Base-by-base conservation (phyloP, 2,113 vertebrate genomes). In the Mastomys natalensis region DNA sequence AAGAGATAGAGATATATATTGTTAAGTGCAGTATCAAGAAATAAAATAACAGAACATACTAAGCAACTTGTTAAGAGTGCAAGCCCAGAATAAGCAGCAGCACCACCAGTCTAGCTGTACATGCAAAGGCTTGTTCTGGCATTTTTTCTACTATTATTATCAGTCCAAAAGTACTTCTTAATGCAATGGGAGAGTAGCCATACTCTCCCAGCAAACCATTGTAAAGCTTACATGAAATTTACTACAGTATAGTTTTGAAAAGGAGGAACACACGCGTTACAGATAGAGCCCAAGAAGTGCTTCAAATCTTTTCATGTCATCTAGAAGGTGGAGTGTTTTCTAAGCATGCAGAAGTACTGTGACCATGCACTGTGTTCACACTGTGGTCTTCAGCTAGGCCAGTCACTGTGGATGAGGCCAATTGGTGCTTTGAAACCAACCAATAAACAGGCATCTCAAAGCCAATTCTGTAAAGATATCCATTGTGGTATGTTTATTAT, bases 241-340 rank as follows among this genome's bases (percentile, higher is more conserved):
- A 37, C 22, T 34, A 92, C n/a, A 73, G 15, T 78, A 40, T 60
- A 94, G 87, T 90, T 55, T 85, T 91, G 45, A 82, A 89, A 17
- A 66, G 74, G 70, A 95, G 53, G 62, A 78, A 12, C 34, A 53
- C 64, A 6, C 77, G 7, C 64, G 13, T 77, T 82, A 45, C 26
- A 43, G 34, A 6, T 7, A 37, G 7, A 37, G 26, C 31, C 62
- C 45, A 93, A 37, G 19, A 43, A n/a, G 34, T 9, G 37, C 84
- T 91, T 77, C 70, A 48, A 24, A 86, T 17, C 74, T 68, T 77
- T 45, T 89, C 58, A 31, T 70, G 48, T 77, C 90, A 90, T 48
- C 22, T 93, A 73, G 88, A 43, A 96, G 90, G 2, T 7, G 15
- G n/a, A 73, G 24, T 90, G 2, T n/a, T 94, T 82, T 94, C 37